A percentile compares a stretch with the other conserved stretches of the same genome.
Evolutionary conservation across 1,140 invertebrate species (phyloP).

Genomic region (Anthonomus grandis): DNA sequence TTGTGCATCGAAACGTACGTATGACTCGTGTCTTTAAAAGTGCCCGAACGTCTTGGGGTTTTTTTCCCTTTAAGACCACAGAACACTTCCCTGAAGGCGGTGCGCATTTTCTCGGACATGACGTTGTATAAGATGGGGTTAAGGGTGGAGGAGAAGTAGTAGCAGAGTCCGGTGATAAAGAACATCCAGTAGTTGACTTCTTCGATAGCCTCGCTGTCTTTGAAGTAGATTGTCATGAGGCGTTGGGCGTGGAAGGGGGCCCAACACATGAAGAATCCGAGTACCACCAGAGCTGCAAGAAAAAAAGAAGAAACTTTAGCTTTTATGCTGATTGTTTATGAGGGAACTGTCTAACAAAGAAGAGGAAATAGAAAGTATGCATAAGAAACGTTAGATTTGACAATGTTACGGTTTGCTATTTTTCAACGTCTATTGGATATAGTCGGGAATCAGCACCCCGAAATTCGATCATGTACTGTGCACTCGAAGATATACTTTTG

Average conservation of each 20-base stretch:
- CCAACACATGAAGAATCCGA: constrained; percentile 97
- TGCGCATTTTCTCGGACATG: constrained; percentile 82
- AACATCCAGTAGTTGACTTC: constrained; percentile 77
- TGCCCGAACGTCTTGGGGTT: not conserved
- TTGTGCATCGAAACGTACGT: constrained; percentile 18
- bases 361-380: no score
- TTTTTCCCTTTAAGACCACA: constrained; percentile 28
- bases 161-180: constrained; percentile 74
- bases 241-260: constrained; percentile 93
- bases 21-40: constrained; percentile 22
- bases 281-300: constrained; percentile 84
- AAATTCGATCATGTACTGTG: no score
- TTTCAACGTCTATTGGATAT: no score
- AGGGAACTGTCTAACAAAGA: no score
- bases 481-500: no score
- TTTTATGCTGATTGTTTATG: no score
- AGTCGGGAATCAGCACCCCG: no score
- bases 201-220: constrained; percentile 57
- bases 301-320: no score
- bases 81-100: constrained; percentile 66
- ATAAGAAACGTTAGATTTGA: no score
- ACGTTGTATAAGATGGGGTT: constrained; percentile 91
- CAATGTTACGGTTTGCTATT: no score
- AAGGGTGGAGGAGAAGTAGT: constrained; percentile 84
- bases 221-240: constrained; percentile 66